Evolutionary conservation across 2,888 invertebrate species (phyloP).

Genomic region (Adineta ricciae): DNA sequence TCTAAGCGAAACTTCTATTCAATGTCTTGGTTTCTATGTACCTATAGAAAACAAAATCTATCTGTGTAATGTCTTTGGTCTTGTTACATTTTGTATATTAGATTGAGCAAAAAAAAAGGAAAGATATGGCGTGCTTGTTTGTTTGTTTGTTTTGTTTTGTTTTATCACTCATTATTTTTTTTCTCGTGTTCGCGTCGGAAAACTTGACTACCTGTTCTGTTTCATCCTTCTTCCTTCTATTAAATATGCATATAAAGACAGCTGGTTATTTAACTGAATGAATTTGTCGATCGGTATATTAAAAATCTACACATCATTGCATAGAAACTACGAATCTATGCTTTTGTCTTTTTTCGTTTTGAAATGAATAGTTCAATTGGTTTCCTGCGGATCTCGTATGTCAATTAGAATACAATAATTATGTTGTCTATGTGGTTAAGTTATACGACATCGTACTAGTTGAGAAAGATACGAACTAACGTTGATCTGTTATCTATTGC

Average conservation of each 20-base stretch:
- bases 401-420: not conserved
- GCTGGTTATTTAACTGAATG: not conserved
- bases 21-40: not conserved
- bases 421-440: too few species aligned
- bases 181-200: slow-evolving; percentile 1
- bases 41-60: not conserved
- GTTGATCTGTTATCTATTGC: not conserved
- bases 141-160: not conserved
- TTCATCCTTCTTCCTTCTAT: slow-evolving; percentile 9
- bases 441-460: not conserved
- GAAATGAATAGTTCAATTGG: too few species aligned
- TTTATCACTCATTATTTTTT: slow-evolving; percentile 3
- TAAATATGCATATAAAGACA: slow-evolving; percentile 15
- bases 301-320: too few species aligned
- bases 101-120: not conserved
- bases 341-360: too few species aligned
- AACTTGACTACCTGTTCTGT: slow-evolving; percentile 4
- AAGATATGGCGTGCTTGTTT: not conserved
- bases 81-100: slow-evolving; percentile 15
- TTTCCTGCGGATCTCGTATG: not conserved
- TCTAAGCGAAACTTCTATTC: slow-evolving; percentile 8
- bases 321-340: too few species aligned
- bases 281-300: not conserved
- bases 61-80: not conserved
- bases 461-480: too few species aligned